Base-by-base conservation (phyloP, 1,140 invertebrate genomes). In the Bombus sibiricus region DNA sequence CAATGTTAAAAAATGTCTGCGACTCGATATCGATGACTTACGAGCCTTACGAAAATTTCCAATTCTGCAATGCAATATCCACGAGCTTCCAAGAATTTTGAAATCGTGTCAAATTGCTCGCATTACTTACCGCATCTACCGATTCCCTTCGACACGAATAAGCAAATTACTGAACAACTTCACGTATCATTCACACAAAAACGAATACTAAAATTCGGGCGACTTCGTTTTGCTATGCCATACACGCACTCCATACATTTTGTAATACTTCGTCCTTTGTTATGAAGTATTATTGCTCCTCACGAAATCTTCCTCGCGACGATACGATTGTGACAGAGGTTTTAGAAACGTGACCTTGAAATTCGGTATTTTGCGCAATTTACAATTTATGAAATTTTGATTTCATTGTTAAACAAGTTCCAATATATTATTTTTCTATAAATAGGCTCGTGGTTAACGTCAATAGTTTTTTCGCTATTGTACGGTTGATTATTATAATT, bases 231-330 rank as follows among this genome's bases (percentile, higher is more conserved):
- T 28, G 3, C 9, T 15, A 83, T 71, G 13, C 82, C 2, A n/a
- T 28, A n/a, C 74, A 83, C 81, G 82, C 25, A 5, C 6, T 6
- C 2, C 4, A 3, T 28, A n/a, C 73, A 39, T 83, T 78, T 83
- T 53, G 64, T 43, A 83, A 83, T 22, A 53, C 47, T 32, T 37
- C 1, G 37, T 71, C 64, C 62, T 71, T 41, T 59, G 15, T n/a
- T 22, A 57, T 28, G 22, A 78, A 82, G 64, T 53, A 28, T 53
- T 53, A 32, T 74, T 34, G 57, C 53, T 64, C 39, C 72, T 47
- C 53, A 12, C 34, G 10, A 66, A 59, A 62, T 47, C n/a, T 71
- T 71, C n/a, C 9, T 9, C 18, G 47, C 18, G 18, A 53, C 47
- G 1, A 18, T 53, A 32, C 69, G 13, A 25, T 37, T n/a, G 4